Percentiles rank a stretch among this genome's conserved stretches.
Conservation (phyloP, 2,888 invertebrate genomes). For the Drosophila nr. perissopoda region DNA sequence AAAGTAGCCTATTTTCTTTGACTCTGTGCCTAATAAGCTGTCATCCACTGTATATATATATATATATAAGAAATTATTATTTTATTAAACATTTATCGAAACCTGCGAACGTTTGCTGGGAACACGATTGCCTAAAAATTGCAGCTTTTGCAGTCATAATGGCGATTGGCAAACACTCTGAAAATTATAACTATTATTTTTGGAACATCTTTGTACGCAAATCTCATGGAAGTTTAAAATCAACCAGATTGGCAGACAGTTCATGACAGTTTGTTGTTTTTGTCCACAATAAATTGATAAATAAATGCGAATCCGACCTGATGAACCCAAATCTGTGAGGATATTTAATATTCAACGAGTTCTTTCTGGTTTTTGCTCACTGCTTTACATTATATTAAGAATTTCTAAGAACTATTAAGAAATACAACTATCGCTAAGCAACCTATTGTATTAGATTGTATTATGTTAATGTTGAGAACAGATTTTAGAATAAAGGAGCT, state of each 20-base stretch:
- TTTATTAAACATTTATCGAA: not conserved
- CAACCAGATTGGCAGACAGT: too few relatives aligned
- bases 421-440: not conserved
- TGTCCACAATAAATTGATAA: not conserved
- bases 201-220: too few relatives aligned
- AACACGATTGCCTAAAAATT: not conserved
- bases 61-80: not conserved
- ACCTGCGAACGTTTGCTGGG: not conserved
- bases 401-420: not conserved
- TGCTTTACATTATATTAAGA: not conserved
- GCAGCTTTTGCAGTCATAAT: too few relatives aligned
- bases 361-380: not conserved
- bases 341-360: not conserved
- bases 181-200: too few relatives aligned
- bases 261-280: too few relatives aligned
- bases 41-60: too few relatives aligned
- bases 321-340: not conserved
- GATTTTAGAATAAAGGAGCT: not conserved
- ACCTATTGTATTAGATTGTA: not conserved
- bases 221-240: too few relatives aligned
- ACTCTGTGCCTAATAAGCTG: too few relatives aligned
- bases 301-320: not conserved
- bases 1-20: too few relatives aligned
- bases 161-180: not conserved
- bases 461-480: not conserved